These are phyloP conservation scores for Dicaeum eximium DNA, from an alignment of 2,113 vertebrate species.

Conservation along the genomic window DNA sequence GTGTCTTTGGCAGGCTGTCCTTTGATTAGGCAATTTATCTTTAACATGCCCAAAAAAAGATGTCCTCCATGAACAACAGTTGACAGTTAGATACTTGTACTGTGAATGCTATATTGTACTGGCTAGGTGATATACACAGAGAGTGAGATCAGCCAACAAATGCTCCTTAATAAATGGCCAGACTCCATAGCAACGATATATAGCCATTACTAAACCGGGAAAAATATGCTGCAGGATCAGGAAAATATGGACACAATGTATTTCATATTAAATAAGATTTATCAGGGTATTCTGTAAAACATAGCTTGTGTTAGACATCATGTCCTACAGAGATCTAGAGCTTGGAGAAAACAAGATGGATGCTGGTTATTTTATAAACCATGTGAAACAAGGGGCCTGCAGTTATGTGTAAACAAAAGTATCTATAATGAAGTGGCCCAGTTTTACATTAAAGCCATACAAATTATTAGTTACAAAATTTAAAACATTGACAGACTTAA, in stretches of 20 bases:
- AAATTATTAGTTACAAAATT: not conserved
- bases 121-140: not conserved
- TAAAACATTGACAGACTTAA: not conserved
- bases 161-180: not conserved
- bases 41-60: not conserved
- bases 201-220: not conserved
- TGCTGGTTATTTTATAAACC: not conserved
- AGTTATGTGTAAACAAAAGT: not conserved
- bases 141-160: not conserved
- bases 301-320: not conserved
- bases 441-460: not conserved
- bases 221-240: not conserved
- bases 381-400: not conserved
- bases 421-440: not conserved
- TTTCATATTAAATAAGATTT: not conserved
- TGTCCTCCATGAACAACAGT: not conserved
- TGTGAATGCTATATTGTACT: not conserved
- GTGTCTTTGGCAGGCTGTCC: not conserved
- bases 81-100: not conserved
- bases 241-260: not conserved
- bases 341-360: not conserved
- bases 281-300: not conserved
- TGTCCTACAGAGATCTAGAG: not conserved
- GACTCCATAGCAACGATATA: not conserved
- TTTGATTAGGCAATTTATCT: constrained; percentile 33